Conservation (phyloP, 2,113 vertebrate species). For the Oceanodroma tethys region DNA sequence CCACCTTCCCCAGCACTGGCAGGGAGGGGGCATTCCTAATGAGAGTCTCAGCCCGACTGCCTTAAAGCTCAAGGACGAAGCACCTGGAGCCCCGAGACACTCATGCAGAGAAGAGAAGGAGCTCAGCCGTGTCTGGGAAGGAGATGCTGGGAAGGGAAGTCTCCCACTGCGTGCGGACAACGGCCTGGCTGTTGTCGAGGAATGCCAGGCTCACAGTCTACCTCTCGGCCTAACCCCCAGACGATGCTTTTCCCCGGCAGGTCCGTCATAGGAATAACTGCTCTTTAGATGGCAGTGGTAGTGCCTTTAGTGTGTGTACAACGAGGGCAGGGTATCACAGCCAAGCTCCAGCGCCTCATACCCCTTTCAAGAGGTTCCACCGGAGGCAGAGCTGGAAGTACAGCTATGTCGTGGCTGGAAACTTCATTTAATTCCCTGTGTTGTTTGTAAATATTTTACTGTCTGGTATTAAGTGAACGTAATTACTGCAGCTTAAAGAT, state of each 20-base stretch:
- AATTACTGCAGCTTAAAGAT: constrained; percentile 32
- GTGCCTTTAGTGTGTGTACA: no score
- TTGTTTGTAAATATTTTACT: constrained; percentile 46
- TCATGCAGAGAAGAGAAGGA: not conserved
- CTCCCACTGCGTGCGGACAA: not conserved
- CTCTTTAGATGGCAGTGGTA: not conserved
- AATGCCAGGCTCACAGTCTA: not conserved
- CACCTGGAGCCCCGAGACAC: not conserved
- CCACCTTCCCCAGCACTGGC: not conserved
- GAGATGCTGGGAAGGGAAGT: not conserved
- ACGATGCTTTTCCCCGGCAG: not conserved
- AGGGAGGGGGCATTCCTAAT: not conserved
- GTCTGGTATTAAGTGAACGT: not conserved
- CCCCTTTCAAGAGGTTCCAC: not conserved
- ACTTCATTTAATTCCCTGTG: not conserved
- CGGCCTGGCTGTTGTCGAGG: not conserved
- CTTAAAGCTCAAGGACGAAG: not conserved
- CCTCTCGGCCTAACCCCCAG: not conserved
- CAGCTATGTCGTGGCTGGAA: not conserved
- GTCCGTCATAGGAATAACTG: not conserved
- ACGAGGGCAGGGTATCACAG: not conserved
- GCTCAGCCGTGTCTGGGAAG: not conserved
- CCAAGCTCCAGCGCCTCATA: not conserved
- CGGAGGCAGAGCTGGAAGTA: not conserved
- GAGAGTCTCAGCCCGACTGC: not conserved